These are phyloP conservation scores for Porites lobata DNA, from an alignment of 92 coral and sea anemone species.

Conservation along the genomic window DNA sequence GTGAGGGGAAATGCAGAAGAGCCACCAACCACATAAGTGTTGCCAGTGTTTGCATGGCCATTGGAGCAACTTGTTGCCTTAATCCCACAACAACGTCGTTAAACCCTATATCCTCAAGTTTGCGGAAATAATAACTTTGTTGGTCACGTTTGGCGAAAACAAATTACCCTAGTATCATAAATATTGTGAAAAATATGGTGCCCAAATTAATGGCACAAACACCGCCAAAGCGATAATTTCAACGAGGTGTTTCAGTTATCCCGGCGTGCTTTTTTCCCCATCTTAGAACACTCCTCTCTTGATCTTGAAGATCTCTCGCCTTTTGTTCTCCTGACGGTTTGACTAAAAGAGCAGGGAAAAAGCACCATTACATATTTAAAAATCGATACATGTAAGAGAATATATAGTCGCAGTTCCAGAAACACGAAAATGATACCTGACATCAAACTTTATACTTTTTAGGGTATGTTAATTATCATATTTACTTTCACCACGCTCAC, in stretches of 20 bases:
- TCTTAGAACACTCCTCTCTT: background rate
- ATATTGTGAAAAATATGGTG: background rate
- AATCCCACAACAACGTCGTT: constrained; percentile 27
- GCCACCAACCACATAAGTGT: background rate
- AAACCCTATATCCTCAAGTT: background rate
- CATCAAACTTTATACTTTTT: constrained; percentile 20
- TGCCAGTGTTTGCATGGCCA: constrained; percentile 25
- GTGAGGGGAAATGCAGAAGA: constrained; percentile 11
- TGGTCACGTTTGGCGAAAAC: background rate
- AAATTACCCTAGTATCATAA: background rate
- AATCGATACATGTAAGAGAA: background rate
- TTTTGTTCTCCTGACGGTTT: background rate
- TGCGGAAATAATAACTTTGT: background rate
- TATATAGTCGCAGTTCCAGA: too few species aligned
- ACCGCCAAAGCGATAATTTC: background rate
- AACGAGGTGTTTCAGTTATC: background rate
- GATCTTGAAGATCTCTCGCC: background rate
- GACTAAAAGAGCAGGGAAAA: constrained; percentile 8
- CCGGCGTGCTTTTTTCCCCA: too few species aligned
- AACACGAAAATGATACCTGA: constrained; percentile 15
- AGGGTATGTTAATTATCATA: constrained; percentile 32
- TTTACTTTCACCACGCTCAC: background rate
- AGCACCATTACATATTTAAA: background rate
- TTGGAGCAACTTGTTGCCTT: background rate
- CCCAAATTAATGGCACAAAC: background rate